Evolutionary conservation across 2,113 vertebrate species (phyloP), one percentile per base, ranked within the genome.

Genomic region (Cichladusa arquata): DNA sequence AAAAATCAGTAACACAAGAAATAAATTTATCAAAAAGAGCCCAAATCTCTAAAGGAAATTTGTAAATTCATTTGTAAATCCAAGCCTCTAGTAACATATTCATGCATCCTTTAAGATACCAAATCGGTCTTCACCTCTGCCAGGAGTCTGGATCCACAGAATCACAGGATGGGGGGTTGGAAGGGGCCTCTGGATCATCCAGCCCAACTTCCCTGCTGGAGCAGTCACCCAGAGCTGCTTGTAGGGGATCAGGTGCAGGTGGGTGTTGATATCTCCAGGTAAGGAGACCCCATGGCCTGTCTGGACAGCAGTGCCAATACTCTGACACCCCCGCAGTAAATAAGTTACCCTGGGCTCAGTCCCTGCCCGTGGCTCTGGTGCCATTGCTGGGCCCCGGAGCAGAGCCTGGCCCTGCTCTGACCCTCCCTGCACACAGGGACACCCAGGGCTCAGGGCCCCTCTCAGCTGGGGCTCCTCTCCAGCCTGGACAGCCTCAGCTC

Each of bases 11-110:
- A 25, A 77, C 23, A 47, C 1, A 1, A 74, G 44, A 84, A 89
- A 79, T 11, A 0, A 48, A 48, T 79, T 53, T 5, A 56, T 19
- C 0, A 18, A 29, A 85, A 86, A 12, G 4, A 11, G 0, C 1
- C 7, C 7, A 62, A 19, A 56, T 80, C 13, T 71, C 17, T 70
- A 53, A 73, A 64, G 33, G 14, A 40, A 73, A 54, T 54, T 58
- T 69, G 15, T 38, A 36, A 88, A 90, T 58, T 26, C 19, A 34
- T 60, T 77, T 77, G 12, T 34, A 58, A 81, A 26, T 42, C 48
- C 33, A 60, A 87, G 25, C 18, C 22, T 60, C 57, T 66, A 53
- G 48, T 50, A 67, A 76, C 6, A 16, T 40, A 26, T 19, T 56
- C 3, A 25, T 38, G 14, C 51, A 13, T 64, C 56, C 18, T 71